Percentiles rank a stretch among this genome's conserved stretches.
These are phyloP conservation scores for Paelopatides confundens DNA, from an alignment of 53 echinoderm and acorn worm species.

Conservation along the genomic window DNA sequence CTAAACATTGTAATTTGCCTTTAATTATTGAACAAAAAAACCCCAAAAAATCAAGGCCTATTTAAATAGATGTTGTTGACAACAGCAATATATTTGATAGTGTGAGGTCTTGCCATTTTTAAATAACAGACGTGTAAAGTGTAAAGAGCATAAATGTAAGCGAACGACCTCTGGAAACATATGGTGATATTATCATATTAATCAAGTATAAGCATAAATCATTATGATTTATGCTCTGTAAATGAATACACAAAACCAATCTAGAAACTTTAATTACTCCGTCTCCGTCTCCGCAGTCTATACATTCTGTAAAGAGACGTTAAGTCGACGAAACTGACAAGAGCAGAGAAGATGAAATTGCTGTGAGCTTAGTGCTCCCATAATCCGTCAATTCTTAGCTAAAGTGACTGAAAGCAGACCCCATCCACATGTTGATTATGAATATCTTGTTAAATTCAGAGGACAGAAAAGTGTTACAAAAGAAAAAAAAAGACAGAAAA, in stretches of 20 bases:
- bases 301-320: neutral
- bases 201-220: neutral
- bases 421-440: neutral
- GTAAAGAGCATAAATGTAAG: no score
- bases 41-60: no score
- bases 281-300: neutral
- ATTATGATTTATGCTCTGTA: neutral
- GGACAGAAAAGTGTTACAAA: neutral
- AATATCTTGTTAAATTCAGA: neutral
- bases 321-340: neutral
- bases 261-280: neutral
- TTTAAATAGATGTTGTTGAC: no score
- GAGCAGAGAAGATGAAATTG: neutral
- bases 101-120: no score
- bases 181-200: neutral
- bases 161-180: no score
- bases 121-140: no score
- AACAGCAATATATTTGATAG: no score
- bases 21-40: no score
- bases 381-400: neutral
- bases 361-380: neutral
- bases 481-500: neutral
- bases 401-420: neutral
- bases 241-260: neutral
- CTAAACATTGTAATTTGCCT: no score